A percentile compares a stretch with the other conserved stretches of the same genome.
Conservation (phyloP, 2,797 vertebrate species). For the Melanogrammus aeglefinus region DNA sequence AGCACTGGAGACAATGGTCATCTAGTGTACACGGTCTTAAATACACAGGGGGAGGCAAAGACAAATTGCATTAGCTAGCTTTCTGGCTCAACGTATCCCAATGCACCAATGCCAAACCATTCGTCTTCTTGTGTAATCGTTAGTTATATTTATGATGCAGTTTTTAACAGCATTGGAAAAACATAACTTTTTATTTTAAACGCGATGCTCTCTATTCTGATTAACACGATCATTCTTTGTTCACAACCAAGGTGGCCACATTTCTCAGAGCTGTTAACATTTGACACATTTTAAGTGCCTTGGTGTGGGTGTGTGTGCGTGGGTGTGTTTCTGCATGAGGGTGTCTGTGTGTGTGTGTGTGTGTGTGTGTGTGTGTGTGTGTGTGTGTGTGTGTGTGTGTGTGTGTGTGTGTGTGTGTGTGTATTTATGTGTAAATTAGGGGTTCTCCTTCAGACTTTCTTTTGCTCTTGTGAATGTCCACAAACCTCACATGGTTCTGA, state of each 20-base stretch:
- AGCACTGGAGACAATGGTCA: background rate
- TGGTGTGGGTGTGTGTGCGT: constrained; percentile 20
- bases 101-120: background rate
- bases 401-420: no score
- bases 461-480: constrained; percentile 30
- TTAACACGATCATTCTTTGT: background rate
- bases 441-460: constrained; percentile 42
- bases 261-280: constrained; percentile 31
- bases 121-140: background rate
- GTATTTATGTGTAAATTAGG: no score
- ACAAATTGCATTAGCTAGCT: background rate
- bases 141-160: background rate
- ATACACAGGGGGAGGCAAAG: background rate
- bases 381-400: background rate
- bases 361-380: background rate
- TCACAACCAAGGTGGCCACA: background rate
- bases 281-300: constrained; percentile 45
- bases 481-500: constrained; percentile 58
- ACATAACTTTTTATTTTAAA: background rate
- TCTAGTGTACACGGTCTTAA: background rate
- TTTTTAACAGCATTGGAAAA: background rate
- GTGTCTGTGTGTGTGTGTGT: background rate
- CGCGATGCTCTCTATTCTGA: background rate
- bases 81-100: background rate
- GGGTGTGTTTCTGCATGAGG: background rate